Conservation (phyloP, 2,888 invertebrate species). For the Odontothrips loti region DNA sequence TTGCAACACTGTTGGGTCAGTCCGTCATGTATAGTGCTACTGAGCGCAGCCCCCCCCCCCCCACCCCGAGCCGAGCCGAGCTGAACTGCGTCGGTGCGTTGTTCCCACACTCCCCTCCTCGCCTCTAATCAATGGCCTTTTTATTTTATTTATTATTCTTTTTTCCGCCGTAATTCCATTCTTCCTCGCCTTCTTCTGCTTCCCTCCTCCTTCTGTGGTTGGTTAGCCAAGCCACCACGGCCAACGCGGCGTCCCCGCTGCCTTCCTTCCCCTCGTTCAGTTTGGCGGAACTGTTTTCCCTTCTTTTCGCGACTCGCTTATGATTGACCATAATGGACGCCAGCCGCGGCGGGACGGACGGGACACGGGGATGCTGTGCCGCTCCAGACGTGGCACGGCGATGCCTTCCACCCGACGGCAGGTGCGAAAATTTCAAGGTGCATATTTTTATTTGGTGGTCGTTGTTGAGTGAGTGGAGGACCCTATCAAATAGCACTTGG, state of each 20-base stretch:
- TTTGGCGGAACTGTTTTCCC: conserved; percentile 21
- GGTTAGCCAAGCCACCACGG: background rate
- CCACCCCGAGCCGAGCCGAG: background rate
- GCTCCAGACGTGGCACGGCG: too few relatives aligned
- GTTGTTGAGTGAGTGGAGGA: too few relatives aligned
- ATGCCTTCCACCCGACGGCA: too few relatives aligned
- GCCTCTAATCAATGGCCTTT: conserved; percentile 24
- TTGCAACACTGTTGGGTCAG: conserved; percentile 5
- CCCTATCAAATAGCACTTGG: too few relatives aligned
- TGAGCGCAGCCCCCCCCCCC: background rate
- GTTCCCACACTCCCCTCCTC: conserved; percentile 21
- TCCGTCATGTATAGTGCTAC: conserved; percentile 6
- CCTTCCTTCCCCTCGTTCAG: background rate
- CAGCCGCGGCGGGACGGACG: background rate
- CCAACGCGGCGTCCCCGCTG: background rate
- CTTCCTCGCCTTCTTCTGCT: background rate
- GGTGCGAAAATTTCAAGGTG: too few relatives aligned
- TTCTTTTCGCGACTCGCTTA: background rate
- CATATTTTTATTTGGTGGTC: too few relatives aligned
- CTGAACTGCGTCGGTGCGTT: background rate
- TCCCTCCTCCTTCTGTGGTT: background rate
- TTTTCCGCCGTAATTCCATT: conserved; percentile 22
- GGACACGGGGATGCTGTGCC: too few relatives aligned
- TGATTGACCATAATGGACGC: background rate
- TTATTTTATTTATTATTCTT: conserved; percentile 24